Percentiles rank a stretch among this genome's conserved stretches.
phyloP scores from a whole-genome alignment of 2,113 vertebrate genomes.

The Nesogale talazaci region DNA sequence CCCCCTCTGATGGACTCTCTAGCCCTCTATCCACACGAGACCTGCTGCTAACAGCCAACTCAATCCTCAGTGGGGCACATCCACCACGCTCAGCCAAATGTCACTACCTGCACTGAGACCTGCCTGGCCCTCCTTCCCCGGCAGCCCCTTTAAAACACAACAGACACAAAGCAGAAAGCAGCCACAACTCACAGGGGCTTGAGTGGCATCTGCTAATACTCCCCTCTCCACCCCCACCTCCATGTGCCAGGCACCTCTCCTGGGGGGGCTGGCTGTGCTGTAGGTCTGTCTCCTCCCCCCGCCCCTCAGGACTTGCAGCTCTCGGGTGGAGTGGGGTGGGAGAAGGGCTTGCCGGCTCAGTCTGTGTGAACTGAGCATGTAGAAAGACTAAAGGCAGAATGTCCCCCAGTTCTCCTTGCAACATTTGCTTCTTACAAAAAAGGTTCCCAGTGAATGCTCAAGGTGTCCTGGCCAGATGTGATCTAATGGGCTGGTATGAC shows the following conservation, averaged over 20 bases:
- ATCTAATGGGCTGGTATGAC: background rate
- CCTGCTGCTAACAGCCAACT: background rate
- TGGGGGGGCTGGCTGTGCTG: no score
- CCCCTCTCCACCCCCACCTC: no score
- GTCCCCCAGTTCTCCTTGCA: background rate
- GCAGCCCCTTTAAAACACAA: background rate
- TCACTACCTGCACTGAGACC: background rate
- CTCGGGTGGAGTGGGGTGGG: rapidly evolving
- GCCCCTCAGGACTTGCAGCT: rapidly evolving
- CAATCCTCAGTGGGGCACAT: background rate
- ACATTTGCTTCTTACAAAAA: background rate
- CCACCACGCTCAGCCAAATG: background rate
- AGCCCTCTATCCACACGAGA: background rate
- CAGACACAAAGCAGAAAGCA: background rate
- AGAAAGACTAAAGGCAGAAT: background rate
- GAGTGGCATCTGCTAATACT: no score
- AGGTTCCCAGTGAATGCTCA: background rate
- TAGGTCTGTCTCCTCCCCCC: no score
- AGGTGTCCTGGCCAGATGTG: background rate
- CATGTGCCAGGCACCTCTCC: no score
- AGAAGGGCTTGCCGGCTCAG: background rate
- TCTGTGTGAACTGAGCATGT: background rate
- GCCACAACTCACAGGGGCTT: background rate
- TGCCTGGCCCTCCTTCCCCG: background rate
- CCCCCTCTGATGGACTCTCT: no score